Evolutionary conservation across 2,888 invertebrate species (phyloP).

Genomic region (Aphidius colemani): DNA sequence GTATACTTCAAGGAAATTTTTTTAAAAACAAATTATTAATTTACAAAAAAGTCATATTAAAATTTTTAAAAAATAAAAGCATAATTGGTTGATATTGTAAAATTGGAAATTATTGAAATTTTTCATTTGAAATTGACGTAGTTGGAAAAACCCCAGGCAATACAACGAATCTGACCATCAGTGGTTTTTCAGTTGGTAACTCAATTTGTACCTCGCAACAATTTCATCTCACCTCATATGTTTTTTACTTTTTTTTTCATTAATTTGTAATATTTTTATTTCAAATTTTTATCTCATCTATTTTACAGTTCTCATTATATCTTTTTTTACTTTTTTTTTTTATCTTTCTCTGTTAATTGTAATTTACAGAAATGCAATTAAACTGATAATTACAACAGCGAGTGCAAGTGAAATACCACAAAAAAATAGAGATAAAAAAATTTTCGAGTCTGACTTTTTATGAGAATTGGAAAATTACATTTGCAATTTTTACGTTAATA

Average conservation of each 20-base stretch:
- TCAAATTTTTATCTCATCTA: neutral
- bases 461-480: conserved; percentile 39
- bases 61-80: no score
- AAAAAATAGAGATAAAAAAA: conserved; percentile 18
- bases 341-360: conserved; percentile 40
- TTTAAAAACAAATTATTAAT: no score
- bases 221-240: conserved; percentile 31
- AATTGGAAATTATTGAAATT: no score
- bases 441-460: conserved; percentile 37
- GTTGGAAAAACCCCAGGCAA: conserved; percentile 6
- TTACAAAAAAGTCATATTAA: no score
- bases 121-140: no score
- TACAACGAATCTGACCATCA: conserved; percentile 50
- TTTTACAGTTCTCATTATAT: conserved; percentile 16
- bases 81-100: no score
- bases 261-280: no score
- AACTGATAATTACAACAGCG: conserved; percentile 48
- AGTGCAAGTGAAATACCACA: conserved; percentile 25
- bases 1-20: neutral
- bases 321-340: conserved; percentile 29
- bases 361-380: conserved; percentile 53
- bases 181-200: conserved; percentile 55
- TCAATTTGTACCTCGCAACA: conserved; percentile 49
- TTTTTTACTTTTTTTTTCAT: conserved; percentile 8
- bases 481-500: conserved; percentile 39